These are phyloP conservation scores for Hydrolagus affinis DNA, from an alignment of 2,113 vertebrate genomes.

Conservation along the genomic window DNA sequence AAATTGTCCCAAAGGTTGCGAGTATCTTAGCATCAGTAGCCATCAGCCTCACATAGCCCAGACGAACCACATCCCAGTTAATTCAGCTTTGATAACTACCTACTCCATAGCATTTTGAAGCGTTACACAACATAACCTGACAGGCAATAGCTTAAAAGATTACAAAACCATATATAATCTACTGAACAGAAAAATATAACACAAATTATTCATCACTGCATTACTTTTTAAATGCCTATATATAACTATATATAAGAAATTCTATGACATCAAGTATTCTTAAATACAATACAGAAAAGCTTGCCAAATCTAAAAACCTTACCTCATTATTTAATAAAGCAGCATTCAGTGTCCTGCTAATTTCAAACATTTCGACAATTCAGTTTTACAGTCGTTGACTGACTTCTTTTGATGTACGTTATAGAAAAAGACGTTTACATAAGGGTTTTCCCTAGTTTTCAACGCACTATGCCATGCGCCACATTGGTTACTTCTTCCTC, in stretches of 20 bases:
- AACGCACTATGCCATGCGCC: background rate
- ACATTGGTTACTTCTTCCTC: slow-evolving; percentile 38
- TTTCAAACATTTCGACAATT: slow-evolving; percentile 90
- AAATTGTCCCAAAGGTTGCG: slow-evolving; percentile 90
- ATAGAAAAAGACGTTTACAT: slow-evolving; percentile 48
- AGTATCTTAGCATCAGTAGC: slow-evolving; percentile 87
- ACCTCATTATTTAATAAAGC: slow-evolving; percentile 99
- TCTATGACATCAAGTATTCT: slow-evolving; percentile 39
- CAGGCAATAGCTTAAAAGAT: slow-evolving; percentile 57
- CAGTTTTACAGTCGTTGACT: slow-evolving; percentile 62
- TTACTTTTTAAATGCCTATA: background rate
- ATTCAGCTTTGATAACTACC: slow-evolving; percentile 83
- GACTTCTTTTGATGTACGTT: slow-evolving; percentile 66
- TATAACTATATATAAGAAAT: background rate
- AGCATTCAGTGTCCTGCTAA: slow-evolving; percentile 99
- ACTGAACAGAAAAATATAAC: slow-evolving; percentile 14
- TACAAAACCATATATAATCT: background rate
- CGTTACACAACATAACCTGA: slow-evolving; percentile 69
- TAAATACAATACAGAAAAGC: slow-evolving; percentile 45
- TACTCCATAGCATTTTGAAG: slow-evolving; percentile 69
- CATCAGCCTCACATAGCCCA: slow-evolving; percentile 64
- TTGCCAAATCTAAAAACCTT: slow-evolving; percentile 66
- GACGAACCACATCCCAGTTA: slow-evolving; percentile 88
- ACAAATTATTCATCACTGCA: background rate
- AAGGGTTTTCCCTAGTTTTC: slow-evolving; percentile 46